Conservation (phyloP, 2,888 invertebrate species). For the Dugesia japonica region DNA sequence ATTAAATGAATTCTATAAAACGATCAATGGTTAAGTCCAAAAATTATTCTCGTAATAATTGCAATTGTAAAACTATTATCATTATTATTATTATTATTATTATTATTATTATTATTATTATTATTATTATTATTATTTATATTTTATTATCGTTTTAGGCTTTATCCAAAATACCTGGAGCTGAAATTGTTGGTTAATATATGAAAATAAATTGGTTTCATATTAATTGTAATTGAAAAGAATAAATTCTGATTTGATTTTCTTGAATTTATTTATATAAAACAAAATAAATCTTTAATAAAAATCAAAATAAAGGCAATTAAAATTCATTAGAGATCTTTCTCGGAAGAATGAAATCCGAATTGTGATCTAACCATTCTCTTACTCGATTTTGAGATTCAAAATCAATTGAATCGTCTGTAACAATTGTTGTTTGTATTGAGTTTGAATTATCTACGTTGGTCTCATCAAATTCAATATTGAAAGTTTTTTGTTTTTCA, state of each 20-base stretch:
- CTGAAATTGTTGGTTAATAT: background rate
- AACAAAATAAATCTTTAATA: background rate
- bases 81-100: too few species aligned
- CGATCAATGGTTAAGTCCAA: too few species aligned
- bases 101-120: too few species aligned
- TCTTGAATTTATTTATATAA: background rate
- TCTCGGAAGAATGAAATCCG: background rate
- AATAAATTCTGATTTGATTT: background rate
- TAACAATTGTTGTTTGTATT: background rate
- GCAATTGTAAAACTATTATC: too few species aligned
- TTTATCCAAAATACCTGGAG: background rate
- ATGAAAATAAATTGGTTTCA: background rate
- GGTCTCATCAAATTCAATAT: too few species aligned
- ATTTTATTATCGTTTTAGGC: background rate
- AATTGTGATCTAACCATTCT: background rate
- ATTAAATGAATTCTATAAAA: too few species aligned
- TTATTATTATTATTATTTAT: too few species aligned
- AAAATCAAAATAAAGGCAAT: background rate
- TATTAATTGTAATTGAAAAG: background rate
- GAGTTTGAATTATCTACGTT: background rate
- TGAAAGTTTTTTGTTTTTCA: background rate
- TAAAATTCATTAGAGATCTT: background rate
- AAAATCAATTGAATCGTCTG: background rate
- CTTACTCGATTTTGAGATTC: background rate
- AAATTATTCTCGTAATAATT: too few species aligned